These are phyloP conservation scores for Cheilosia vulpina DNA, from an alignment of 2,888 invertebrate species.

Conservation along the genomic window DNA sequence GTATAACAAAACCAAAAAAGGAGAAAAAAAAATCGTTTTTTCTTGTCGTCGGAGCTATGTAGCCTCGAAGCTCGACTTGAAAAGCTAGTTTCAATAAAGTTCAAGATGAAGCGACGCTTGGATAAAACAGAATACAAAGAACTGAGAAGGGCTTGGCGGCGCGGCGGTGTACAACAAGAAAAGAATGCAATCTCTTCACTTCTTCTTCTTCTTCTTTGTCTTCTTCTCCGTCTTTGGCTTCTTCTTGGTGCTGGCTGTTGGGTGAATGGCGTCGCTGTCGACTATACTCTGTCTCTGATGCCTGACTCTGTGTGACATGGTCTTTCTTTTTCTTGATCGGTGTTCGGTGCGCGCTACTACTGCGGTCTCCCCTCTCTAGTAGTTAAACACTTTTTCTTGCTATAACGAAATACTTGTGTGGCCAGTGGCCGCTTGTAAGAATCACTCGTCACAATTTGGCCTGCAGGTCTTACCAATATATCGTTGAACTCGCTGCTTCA, in stretches of 20 bases:
- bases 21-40: neutral
- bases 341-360: neutral
- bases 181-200: slow-evolving; percentile 35
- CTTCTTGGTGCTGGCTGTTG: slow-evolving; percentile 5
- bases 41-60: too few relatives aligned
- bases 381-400: slow-evolving; percentile 38
- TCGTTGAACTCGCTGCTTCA: slow-evolving; percentile 50
- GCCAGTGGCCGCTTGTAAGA: slow-evolving; percentile 59
- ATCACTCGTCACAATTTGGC: slow-evolving; percentile 53
- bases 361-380: slow-evolving; percentile 29
- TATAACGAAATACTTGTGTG: slow-evolving; percentile 44
- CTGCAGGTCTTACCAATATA: slow-evolving; percentile 62
- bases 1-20: neutral
- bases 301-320: slow-evolving; percentile 15
- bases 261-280: neutral
- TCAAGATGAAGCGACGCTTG: slow-evolving; percentile 22
- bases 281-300: neutral
- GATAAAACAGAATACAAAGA: slow-evolving; percentile 2
- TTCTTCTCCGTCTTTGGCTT: slow-evolving; percentile 12
- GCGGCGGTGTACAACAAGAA: neutral
- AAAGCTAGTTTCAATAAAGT: slow-evolving; percentile 41
- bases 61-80: slow-evolving; percentile 25
- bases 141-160: slow-evolving; percentile 14
- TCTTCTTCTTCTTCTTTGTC: slow-evolving; percentile 12
- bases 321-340: slow-evolving; percentile 22